Percentiles rank a stretch among this genome's conserved stretches.
Conservation (phyloP, 2,113 vertebrate genomes). For the Aspidoscelis tigris region DNA sequence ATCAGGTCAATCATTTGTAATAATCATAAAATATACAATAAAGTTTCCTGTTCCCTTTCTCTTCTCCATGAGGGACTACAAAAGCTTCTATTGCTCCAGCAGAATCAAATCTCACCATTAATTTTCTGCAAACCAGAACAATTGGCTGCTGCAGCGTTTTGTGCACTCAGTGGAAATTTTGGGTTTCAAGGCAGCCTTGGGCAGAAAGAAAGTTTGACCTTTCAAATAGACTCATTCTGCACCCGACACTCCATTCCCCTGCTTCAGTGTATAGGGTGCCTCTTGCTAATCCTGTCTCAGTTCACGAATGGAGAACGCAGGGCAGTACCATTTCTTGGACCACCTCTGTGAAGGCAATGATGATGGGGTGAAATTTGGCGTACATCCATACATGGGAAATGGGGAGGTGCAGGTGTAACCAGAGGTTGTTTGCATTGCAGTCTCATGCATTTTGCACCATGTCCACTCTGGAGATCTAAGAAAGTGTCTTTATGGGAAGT, state of each 20-base stretch:
- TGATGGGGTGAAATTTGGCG: no score
- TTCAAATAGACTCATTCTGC: slow-evolving; percentile 44
- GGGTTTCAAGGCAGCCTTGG: slow-evolving; percentile 51
- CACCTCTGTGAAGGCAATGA: no score
- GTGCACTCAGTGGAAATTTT: slow-evolving; percentile 43
- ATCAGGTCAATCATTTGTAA: slow-evolving; percentile 51
- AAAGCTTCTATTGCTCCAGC: neutral
- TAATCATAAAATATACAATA: neutral
- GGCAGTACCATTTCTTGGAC: no score
- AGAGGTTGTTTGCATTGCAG: no score
- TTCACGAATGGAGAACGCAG: no score
- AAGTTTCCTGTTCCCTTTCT: neutral
- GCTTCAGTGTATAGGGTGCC: no score
- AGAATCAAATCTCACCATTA: slow-evolving; percentile 25
- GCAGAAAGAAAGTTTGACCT: slow-evolving; percentile 52
- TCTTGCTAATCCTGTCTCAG: no score
- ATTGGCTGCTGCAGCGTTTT: slow-evolving; percentile 59
- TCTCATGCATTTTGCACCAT: no score
- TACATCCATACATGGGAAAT: no score
- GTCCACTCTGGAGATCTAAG: no score
- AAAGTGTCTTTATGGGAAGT: no score
- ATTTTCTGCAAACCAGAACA: slow-evolving; percentile 53
- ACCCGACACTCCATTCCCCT: slow-evolving; percentile 14
- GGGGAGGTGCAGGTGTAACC: no score
- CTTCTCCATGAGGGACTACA: neutral